phyloP scores from a whole-genome alignment of 2,113 vertebrate species.

The Psilopogon haemacephalus region DNA sequence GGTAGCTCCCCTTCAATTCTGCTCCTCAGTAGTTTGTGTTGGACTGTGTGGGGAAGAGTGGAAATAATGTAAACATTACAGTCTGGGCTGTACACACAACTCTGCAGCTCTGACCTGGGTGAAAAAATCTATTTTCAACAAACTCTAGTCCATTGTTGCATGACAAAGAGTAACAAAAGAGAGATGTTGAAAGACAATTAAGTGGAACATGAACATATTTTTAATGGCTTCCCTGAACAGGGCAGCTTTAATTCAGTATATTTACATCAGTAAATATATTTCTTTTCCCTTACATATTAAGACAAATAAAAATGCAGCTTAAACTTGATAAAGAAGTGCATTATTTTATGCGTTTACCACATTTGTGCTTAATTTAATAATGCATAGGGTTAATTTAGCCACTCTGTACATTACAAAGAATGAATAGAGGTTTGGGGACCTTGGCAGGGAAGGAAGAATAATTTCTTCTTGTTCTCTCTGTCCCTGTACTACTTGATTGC shows the following conservation, averaged over 20 bases:
- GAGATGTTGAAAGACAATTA: neutral
- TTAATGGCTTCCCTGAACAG: neutral
- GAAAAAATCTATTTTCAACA: neutral
- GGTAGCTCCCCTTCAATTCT: neutral
- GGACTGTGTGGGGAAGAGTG: rapidly evolving
- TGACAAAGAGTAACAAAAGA: neutral
- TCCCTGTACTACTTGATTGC: neutral
- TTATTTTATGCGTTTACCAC: neutral
- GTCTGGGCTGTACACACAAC: neutral
- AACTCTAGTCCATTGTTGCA: neutral
- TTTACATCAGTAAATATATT: neutral
- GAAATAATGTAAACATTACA: neutral
- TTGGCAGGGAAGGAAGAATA: neutral
- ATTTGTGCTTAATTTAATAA: neutral
- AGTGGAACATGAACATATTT: neutral
- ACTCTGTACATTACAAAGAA: neutral
- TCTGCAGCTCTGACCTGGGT: neutral
- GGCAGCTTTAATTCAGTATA: neutral
- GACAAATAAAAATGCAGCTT: neutral
- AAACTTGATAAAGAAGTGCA: neutral
- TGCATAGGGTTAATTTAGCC: neutral
- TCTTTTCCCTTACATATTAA: neutral
- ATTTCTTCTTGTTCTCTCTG: neutral
- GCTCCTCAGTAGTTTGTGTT: neutral
- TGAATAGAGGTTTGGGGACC: neutral